A percentile compares a stretch with the other conserved stretches of the same genome.
Evolutionary conservation across 2,888 invertebrate genomes (phyloP).

Genomic region (Arenicola marina): DNA sequence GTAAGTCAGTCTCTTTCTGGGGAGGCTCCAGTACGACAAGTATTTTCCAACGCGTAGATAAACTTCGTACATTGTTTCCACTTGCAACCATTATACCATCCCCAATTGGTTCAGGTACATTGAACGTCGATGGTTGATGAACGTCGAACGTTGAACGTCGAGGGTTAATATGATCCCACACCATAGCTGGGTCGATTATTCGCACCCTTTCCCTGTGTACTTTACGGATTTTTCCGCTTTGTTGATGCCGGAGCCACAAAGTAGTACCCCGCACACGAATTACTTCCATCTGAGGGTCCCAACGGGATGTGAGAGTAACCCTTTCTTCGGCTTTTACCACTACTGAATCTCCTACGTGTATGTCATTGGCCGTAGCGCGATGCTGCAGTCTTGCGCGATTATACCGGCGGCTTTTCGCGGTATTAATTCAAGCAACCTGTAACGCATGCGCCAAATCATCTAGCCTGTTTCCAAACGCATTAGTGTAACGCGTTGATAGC

Average conservation of each 20-base stretch:
- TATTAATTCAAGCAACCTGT: not conserved
- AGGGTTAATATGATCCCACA: conserved; percentile 5
- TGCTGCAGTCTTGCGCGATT: not conserved
- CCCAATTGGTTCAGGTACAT: too few relatives aligned
- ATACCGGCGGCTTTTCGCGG: not conserved
- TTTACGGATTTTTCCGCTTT: conserved; percentile 3
- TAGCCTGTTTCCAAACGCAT: not conserved
- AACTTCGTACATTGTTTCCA: too few relatives aligned
- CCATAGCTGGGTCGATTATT: conserved; percentile 7
- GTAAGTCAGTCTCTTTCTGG: too few relatives aligned
- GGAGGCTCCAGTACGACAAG: too few relatives aligned
- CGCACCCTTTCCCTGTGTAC: not conserved
- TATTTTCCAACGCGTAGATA: too few relatives aligned
- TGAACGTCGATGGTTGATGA: too few relatives aligned
- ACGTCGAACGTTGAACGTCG: too few relatives aligned
- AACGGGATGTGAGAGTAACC: conserved; percentile 3
- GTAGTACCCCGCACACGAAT: not conserved
- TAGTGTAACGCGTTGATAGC: not conserved
- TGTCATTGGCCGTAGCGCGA: not conserved
- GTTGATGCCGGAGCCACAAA: conserved; percentile 2
- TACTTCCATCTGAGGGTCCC: conserved; percentile 14
- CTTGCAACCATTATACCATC: too few relatives aligned
- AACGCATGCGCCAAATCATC: not conserved
- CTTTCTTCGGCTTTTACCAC: conserved; percentile 6
- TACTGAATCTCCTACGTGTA: conserved; percentile 1